phyloP scores from a whole-genome alignment of 2,797 vertebrate species.

The Notolabrus celidotus region DNA sequence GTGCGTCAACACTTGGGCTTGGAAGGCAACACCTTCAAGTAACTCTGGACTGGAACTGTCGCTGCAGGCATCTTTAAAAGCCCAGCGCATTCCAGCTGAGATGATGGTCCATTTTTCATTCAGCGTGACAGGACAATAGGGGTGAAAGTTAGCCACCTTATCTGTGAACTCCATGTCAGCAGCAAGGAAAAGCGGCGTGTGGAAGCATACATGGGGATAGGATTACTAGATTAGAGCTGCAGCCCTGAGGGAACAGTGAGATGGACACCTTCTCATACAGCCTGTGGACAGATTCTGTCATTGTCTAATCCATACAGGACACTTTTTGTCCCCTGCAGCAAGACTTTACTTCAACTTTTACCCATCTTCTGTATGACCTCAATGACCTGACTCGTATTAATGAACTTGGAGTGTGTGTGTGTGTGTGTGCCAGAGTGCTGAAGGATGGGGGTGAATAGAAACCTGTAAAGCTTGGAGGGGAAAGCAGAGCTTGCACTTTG shows the following conservation, averaged over 20 bases:
- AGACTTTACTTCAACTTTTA: constrained; percentile 48
- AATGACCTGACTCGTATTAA: constrained; percentile 51
- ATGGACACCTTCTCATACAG: constrained; percentile 57
- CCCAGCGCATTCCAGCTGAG: constrained; percentile 65
- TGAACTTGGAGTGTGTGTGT: constrained; percentile 26
- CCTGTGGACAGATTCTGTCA: constrained; percentile 70
- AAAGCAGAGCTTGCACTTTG: constrained; percentile 45
- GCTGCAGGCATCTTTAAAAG: constrained; percentile 69
- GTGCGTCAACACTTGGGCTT: constrained; percentile 9
- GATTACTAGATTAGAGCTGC: constrained; percentile 71
- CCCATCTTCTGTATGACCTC: constrained; percentile 49
- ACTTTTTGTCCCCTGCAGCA: constrained; percentile 56
- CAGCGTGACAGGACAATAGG: constrained; percentile 74
- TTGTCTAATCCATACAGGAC: constrained; percentile 69
- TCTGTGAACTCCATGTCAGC: constrained; percentile 66
- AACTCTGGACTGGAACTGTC: constrained; percentile 16
- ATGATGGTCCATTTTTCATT: constrained; percentile 70
- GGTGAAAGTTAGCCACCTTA: constrained; percentile 76
- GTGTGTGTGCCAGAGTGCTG: constrained; percentile 10
- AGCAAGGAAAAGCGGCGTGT: constrained; percentile 36
- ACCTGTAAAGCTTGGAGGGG: constrained; percentile 22
- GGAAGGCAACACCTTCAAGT: constrained; percentile 46
- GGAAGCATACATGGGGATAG: constrained; percentile 61
- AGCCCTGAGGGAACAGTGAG: constrained; percentile 43
- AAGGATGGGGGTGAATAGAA: constrained; percentile 24